Evolutionary conservation across 2,888 invertebrate species (phyloP).

Genomic region (Bibio marci): DNA sequence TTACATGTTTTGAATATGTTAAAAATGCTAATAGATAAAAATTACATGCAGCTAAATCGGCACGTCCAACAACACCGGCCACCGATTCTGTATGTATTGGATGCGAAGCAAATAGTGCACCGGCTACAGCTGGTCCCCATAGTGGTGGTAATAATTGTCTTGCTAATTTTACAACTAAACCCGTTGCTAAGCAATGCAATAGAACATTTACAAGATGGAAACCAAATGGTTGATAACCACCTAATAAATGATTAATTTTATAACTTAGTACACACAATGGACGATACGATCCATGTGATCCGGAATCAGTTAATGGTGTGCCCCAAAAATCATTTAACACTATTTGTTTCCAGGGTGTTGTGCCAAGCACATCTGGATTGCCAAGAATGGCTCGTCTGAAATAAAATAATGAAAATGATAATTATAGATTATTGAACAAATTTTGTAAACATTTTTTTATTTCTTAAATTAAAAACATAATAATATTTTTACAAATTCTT

Average conservation of each 20-base stretch:
- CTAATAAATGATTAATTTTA: constrained; percentile 63
- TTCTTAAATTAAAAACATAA: too few species aligned
- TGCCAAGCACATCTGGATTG: constrained; percentile 81
- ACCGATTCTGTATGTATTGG: constrained; percentile 96
- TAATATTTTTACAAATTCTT: too few species aligned
- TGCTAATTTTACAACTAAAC: constrained; percentile 62
- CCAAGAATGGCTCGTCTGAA: constrained; percentile 87
- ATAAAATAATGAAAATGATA: too few species aligned
- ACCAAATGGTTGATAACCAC: constrained; percentile 62
- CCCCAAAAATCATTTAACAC: constrained; percentile 97
- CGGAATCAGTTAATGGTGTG: constrained; percentile 77
- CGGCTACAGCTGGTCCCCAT: constrained; percentile 57
- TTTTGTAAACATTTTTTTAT: too few species aligned
- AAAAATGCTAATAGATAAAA: constrained; percentile 79
- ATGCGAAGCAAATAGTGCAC: constrained; percentile 82
- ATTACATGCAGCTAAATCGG: constrained; percentile 82
- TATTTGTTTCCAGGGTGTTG: constrained; percentile 63
- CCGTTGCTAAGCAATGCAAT: constrained; percentile 72
- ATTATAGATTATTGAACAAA: too few species aligned
- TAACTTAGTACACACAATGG: constrained; percentile 82
- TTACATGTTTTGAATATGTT: constrained; percentile 65
- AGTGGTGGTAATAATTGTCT: constrained; percentile 48
- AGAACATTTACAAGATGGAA: constrained; percentile 77
- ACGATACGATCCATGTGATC: constrained; percentile 93
- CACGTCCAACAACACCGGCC: constrained; percentile 87